These are phyloP conservation scores for Heliconius charithonia DNA, from an alignment of 2,888 invertebrate species.

Conservation along the genomic window DNA sequence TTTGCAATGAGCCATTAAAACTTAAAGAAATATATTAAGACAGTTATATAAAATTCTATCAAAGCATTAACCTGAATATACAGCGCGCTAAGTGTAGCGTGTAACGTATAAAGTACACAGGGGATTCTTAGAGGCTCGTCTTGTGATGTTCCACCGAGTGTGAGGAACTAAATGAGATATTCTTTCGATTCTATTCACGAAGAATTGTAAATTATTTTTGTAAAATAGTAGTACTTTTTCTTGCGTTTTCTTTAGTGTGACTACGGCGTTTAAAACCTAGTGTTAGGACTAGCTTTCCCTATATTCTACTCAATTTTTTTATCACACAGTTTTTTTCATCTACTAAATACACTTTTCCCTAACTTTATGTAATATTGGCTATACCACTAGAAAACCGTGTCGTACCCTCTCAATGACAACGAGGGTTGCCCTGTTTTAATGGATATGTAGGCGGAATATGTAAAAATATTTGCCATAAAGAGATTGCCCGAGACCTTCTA, in stretches of 20 bases:
- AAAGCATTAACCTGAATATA: constrained; percentile 3
- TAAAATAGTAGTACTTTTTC: no score
- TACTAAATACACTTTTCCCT: background rate
- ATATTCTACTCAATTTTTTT: no score
- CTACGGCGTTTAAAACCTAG: no score
- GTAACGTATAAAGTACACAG: constrained; percentile 15
- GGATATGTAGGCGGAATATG: constrained; percentile 12
- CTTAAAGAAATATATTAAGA: background rate
- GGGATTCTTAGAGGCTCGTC: constrained; percentile 21
- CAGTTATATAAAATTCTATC: constrained; percentile 11
- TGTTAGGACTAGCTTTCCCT: no score
- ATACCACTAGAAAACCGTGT: background rate
- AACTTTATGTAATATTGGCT: background rate
- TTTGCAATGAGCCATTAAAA: constrained; percentile 1
- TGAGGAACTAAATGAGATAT: constrained; percentile 8
- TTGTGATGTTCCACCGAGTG: constrained; percentile 21
- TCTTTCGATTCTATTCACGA: constrained; percentile 2
- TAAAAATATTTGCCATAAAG: constrained; percentile 15
- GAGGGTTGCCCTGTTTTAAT: constrained; percentile 19
- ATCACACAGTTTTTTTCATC: background rate
- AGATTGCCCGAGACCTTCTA: constrained; percentile 6
- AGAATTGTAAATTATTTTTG: background rate
- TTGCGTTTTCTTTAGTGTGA: no score
- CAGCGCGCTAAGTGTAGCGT: constrained; percentile 17
- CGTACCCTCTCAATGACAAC: constrained; percentile 11